A percentile compares a stretch with the other conserved stretches of the same genome.
phyloP scores from a whole-genome alignment of 2,888 invertebrate species.

The Aethes cnicana region DNA sequence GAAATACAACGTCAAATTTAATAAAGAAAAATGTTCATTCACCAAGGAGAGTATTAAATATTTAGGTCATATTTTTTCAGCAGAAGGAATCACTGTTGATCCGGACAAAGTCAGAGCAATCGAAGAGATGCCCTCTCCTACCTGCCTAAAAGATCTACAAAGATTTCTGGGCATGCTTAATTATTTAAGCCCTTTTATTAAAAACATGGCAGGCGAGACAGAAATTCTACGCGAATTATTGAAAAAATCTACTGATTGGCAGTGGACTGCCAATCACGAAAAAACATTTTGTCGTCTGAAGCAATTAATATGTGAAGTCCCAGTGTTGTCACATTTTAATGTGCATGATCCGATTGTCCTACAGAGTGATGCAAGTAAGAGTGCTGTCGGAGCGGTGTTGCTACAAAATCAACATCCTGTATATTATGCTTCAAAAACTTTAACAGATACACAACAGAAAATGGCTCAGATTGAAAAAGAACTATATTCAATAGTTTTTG shows the following conservation, averaged over 20 bases:
- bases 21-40: too few relatives aligned
- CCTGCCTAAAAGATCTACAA: neutral
- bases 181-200: neutral
- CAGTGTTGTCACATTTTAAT: too few relatives aligned
- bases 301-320: too few relatives aligned
- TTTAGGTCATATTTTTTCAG: conserved; percentile 32
- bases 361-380: too few relatives aligned
- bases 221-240: conserved; percentile 28
- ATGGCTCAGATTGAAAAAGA: conserved; percentile 20
- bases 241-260: conserved; percentile 23
- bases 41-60: conserved; percentile 29
- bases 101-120: neutral
- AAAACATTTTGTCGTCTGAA: too few relatives aligned
- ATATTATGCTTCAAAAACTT: conserved; percentile 12
- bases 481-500: too few relatives aligned
- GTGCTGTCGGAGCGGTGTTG: neutral
- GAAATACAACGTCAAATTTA: conserved; percentile 30
- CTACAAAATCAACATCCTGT: conserved; percentile 16
- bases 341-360: too few relatives aligned
- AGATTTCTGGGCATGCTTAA: neutral
- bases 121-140: neutral
- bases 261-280: conserved; percentile 1
- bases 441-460: conserved; percentile 5
- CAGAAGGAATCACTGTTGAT: too few relatives aligned
- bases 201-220: too few relatives aligned